Evolutionary conservation across 2,113 vertebrate genomes (phyloP), one percentile per base, ranked within the genome.

Genomic region (Fregetta grallaria): DNA sequence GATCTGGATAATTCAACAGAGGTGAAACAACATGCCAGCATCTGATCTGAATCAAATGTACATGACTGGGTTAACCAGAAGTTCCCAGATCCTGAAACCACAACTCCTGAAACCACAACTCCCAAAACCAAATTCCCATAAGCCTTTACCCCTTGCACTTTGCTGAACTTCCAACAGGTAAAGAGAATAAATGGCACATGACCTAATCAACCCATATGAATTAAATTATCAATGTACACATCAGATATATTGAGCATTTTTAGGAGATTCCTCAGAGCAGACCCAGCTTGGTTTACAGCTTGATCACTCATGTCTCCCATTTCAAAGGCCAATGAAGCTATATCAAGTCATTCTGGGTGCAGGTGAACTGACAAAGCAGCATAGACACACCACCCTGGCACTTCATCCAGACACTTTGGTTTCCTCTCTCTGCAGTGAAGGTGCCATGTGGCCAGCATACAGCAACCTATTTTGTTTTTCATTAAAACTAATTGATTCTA

Each of bases 401-500:
- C 40, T 36, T 45, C 79, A 34, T 14, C 65, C 76, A 47, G 9
- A 3, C n/a, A 14, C 45, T 73, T 12, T 13, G 59, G 25, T 38
- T 83, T 56, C 36, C 61, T 68, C 34, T 56, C 40, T 50, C 56
- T 34, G 8, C n/a, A 18, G 49, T 20, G 38, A 50, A 7, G 22
- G 18, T 88, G 74, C 75, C 63, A 34, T 44, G 68, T 58, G 83
- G 63, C 30, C 83, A 88, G 86, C 56, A 44, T 36, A 61, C 52
- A 84, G 44, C 18, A 67, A 86, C 56, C 34, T 11, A 10, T 30
- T 30, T 13, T 26, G 6, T 36, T 71, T 81, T 81, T 90, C 44
- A 61, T 93, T 92, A 86, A 67, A 92, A 65, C 44, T 77, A 94
- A 61, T 80, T 81, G 75, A 87, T 56, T 92, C 90, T 56, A 81